Conservation (phyloP, 2,797 vertebrate species). For the Poeciliopsis paucimaculata region DNA sequence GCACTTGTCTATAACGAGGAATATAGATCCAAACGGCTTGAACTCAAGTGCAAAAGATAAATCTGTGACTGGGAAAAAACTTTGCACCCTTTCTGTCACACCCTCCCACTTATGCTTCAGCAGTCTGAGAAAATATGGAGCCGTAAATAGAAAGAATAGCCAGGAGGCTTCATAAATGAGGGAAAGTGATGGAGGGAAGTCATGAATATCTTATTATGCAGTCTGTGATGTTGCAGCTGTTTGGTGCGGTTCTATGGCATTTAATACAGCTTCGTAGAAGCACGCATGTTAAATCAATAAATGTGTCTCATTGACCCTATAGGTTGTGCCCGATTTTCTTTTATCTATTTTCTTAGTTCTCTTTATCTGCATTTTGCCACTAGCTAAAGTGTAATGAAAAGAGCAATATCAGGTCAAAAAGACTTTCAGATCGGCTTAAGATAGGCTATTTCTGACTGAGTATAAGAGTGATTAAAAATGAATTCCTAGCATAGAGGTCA, state of each 20-base stretch:
- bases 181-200: constrained; percentile 20
- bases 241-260: constrained; percentile 33
- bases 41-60: background rate
- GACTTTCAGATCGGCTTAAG: constrained; percentile 8
- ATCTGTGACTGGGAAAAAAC: constrained; percentile 23
- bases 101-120: constrained; percentile 4
- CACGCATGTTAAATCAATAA: background rate
- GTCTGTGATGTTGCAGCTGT: constrained; percentile 50
- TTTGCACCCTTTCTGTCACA: background rate
- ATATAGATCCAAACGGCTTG: constrained; percentile 7
- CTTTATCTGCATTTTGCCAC: background rate
- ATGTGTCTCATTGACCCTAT: constrained; percentile 1
- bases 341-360: background rate
- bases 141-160: constrained; percentile 17
- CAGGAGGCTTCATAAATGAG: constrained; percentile 24
- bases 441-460: background rate
- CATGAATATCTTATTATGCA: constrained; percentile 50
- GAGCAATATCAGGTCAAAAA: background rate
- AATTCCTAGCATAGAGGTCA: constrained; percentile 36
- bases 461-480: constrained; percentile 53
- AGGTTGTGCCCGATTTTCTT: background rate
- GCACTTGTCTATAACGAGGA: constrained; percentile 13
- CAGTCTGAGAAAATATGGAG: constrained; percentile 34
- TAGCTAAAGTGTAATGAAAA: background rate
- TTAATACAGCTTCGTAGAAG: constrained; percentile 13